These are phyloP conservation scores for Ophraella communa DNA, from an alignment of 2,888 invertebrate species.

Conservation along the genomic window DNA sequence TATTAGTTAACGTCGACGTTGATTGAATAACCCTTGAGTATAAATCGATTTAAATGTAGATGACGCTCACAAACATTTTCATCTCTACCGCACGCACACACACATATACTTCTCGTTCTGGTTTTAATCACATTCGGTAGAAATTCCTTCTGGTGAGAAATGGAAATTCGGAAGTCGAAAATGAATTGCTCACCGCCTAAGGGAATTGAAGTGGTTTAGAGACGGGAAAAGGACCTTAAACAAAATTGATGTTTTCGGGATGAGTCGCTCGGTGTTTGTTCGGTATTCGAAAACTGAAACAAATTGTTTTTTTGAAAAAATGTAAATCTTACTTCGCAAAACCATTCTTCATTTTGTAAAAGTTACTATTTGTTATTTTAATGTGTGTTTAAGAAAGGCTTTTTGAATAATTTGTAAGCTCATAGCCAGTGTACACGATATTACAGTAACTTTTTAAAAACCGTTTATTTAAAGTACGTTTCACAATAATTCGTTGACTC, in stretches of 20 bases:
- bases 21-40: conserved; percentile 5
- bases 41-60: conserved; percentile 19
- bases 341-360: conserved; percentile 18
- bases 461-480: too few relatives aligned
- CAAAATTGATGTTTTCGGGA: conserved; percentile 37
- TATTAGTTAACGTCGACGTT: conserved; percentile 5
- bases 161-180: conserved; percentile 43
- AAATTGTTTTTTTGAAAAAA: conserved; percentile 31
- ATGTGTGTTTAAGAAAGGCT: not conserved
- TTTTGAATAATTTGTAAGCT: conserved; percentile 2
- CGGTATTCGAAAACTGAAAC: conserved; percentile 29
- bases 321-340: conserved; percentile 24
- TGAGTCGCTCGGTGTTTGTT: conserved; percentile 30
- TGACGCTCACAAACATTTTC: conserved; percentile 8
- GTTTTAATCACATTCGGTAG: conserved; percentile 36
- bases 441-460: too few relatives aligned
- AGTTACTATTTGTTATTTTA: conserved; percentile 10
- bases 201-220: conserved; percentile 38
- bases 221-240: conserved; percentile 31
- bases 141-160: conserved; percentile 36
- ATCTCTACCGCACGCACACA: conserved; percentile 1
- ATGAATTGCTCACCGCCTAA: conserved; percentile 42
- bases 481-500: too few relatives aligned
- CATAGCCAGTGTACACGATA: too few relatives aligned
- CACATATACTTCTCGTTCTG: conserved; percentile 24